Evolutionary conservation across 2,888 invertebrate species (phyloP).

Genomic region (Torymus aiolomorphi): DNA sequence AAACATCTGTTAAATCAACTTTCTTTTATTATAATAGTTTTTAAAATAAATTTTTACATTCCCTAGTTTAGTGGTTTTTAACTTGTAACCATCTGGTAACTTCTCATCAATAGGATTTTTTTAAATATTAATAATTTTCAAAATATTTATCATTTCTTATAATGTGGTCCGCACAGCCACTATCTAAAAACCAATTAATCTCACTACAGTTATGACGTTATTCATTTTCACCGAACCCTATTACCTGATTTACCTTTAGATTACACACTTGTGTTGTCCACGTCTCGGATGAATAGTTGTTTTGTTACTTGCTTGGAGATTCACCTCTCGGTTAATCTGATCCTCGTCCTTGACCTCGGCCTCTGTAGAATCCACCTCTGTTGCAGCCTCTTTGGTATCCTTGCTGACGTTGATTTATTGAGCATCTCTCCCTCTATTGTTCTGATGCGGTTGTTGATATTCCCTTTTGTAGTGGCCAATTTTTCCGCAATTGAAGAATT

Average conservation of each 20-base stretch:
- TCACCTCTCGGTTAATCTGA: background rate
- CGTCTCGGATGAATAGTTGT: background rate
- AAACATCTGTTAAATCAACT: too few species aligned
- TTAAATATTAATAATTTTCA: too few species aligned
- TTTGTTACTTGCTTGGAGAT: background rate
- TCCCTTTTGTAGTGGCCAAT: background rate
- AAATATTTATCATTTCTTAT: background rate
- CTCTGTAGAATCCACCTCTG: background rate
- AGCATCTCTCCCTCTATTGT: background rate
- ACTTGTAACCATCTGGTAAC: too few species aligned
- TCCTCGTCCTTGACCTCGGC: background rate
- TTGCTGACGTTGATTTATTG: background rate
- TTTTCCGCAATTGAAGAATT: slow-evolving; percentile 5
- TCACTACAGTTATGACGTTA: background rate
- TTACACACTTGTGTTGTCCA: background rate
- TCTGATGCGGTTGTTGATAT: background rate
- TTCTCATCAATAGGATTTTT: too few species aligned
- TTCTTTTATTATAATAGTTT: too few species aligned
- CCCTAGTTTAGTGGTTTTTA: too few species aligned
- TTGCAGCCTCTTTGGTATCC: background rate
- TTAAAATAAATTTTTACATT: too few species aligned
- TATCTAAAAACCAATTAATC: slow-evolving; percentile 1
- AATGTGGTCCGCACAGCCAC: slow-evolving; percentile 16
- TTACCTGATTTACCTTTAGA: background rate
- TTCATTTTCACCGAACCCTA: background rate